phyloP scores from a whole-genome alignment of 2,888 invertebrate species.

The Ametastegia equiseti region DNA sequence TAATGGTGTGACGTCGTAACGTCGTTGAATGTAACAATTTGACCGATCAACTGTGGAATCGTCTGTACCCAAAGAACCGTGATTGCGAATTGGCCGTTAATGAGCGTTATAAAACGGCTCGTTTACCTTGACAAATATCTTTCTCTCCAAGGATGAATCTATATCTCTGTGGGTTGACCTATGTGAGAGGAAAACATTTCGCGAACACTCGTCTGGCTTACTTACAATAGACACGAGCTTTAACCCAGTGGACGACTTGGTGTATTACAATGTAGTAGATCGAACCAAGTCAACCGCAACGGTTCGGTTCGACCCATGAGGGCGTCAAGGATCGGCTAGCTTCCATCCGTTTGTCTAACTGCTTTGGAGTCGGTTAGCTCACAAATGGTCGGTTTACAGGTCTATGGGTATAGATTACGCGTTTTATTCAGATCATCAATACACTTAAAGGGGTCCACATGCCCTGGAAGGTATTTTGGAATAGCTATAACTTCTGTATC shows the following conservation, averaged over 20 bases:
- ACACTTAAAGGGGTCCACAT: too few relatives aligned
- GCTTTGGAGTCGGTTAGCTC: background rate
- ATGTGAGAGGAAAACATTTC: background rate
- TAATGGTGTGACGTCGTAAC: background rate
- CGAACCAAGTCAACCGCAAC: conserved; percentile 18
- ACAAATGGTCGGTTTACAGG: background rate
- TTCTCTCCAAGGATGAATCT: background rate
- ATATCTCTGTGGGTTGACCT: background rate
- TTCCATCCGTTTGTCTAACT: conserved; percentile 10
- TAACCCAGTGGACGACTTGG: background rate
- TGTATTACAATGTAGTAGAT: background rate
- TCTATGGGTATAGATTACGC: background rate
- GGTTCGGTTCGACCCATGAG: background rate
- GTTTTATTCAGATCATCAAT: background rate
- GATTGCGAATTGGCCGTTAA: background rate
- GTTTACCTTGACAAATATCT: background rate
- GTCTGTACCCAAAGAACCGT: background rate
- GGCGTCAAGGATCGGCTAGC: conserved; percentile 12
- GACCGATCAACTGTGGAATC: background rate
- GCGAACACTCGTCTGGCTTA: background rate
- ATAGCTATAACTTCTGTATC: too few relatives aligned
- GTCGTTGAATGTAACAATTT: conserved; percentile 8
- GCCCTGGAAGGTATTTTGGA: too few relatives aligned
- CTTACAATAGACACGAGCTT: background rate
- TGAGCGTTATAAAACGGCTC: background rate